Percentiles rank a stretch among this genome's conserved stretches.
Evolutionary conservation across 2,888 invertebrate genomes (phyloP).

Genomic region (Himalopsyche tibetana): DNA sequence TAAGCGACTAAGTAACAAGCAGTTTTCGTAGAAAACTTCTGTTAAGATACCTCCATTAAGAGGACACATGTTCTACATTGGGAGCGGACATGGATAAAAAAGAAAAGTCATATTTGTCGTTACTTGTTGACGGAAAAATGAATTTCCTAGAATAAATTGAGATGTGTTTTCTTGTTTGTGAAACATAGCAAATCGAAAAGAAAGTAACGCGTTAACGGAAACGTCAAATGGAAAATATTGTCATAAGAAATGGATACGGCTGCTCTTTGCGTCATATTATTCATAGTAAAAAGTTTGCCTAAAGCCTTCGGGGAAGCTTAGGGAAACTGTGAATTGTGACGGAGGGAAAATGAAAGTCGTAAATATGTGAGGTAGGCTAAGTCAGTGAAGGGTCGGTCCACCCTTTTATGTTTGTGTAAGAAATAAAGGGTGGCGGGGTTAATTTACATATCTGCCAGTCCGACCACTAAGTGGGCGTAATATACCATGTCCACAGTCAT

Average conservation of each 20-base stretch:
- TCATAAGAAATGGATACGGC: neutral
- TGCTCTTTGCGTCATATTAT: neutral
- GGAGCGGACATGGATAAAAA: too few species aligned
- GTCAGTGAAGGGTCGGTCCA: neutral
- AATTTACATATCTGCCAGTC: conserved; percentile 25
- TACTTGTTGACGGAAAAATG: neutral
- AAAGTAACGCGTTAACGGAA: neutral
- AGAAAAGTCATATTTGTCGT: neutral
- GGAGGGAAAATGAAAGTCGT: conserved; percentile 26
- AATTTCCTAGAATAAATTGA: neutral
- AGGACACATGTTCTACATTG: too few species aligned
- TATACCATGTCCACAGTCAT: too few species aligned
- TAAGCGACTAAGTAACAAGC: too few species aligned
- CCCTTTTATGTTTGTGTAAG: neutral
- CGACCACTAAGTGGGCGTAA: too few species aligned
- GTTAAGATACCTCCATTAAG: too few species aligned
- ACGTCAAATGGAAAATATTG: neutral
- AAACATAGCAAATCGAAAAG: neutral
- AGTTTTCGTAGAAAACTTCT: too few species aligned
- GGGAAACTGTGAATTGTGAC: conserved; percentile 23
- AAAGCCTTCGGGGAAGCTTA: neutral
- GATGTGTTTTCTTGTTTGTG: neutral
- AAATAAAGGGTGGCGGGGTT: neutral
- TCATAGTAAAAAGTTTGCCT: conserved; percentile 29
- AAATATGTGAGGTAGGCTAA: neutral